phyloP scores from a whole-genome alignment of 2,888 invertebrate species.

The Dione vanillae region DNA sequence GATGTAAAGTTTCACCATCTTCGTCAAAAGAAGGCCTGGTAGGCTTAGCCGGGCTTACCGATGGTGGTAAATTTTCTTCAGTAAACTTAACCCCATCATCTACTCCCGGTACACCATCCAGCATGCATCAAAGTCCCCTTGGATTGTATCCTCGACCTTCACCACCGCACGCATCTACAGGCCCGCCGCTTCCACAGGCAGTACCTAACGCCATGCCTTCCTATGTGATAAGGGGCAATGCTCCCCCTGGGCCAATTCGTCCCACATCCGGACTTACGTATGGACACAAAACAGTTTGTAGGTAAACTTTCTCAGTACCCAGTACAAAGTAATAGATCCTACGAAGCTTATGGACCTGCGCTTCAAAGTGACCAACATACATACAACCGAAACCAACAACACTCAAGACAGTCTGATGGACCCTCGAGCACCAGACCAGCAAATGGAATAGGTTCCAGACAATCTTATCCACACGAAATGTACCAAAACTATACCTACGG shows the following conservation, averaged over 20 bases:
- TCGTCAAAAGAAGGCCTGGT: constrained; percentile 82
- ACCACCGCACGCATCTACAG: constrained; percentile 87
- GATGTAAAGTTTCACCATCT: constrained; percentile 81
- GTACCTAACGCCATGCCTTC: constrained; percentile 85
- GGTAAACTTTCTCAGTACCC: constrained; percentile 76
- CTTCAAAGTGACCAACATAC: constrained; percentile 76
- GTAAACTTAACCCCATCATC: constrained; percentile 86
- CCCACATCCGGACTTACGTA: constrained; percentile 81
- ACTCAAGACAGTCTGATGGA: constrained; percentile 66
- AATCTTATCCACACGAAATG: constrained; percentile 78
- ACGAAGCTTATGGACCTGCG: constrained; percentile 68
- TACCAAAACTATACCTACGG: constrained; percentile 82
- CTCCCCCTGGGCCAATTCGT: constrained; percentile 78
- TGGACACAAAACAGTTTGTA: constrained; percentile 79
- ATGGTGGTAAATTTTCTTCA: constrained; percentile 85
- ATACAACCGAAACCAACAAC: constrained; percentile 75
- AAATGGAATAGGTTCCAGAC: constrained; percentile 72
- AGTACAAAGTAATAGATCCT: constrained; percentile 73
- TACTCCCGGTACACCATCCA: constrained; percentile 86
- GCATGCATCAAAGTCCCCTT: constrained; percentile 86
- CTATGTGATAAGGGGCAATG: constrained; percentile 82
- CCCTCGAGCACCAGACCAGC: constrained; percentile 67
- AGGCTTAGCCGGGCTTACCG: constrained; percentile 73
- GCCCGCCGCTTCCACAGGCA: constrained; percentile 84
- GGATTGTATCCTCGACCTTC: constrained; percentile 88